These are phyloP conservation scores for Rhorus exstirpatorius DNA, from an alignment of 2,888 invertebrate genomes.

Conservation along the genomic window DNA sequence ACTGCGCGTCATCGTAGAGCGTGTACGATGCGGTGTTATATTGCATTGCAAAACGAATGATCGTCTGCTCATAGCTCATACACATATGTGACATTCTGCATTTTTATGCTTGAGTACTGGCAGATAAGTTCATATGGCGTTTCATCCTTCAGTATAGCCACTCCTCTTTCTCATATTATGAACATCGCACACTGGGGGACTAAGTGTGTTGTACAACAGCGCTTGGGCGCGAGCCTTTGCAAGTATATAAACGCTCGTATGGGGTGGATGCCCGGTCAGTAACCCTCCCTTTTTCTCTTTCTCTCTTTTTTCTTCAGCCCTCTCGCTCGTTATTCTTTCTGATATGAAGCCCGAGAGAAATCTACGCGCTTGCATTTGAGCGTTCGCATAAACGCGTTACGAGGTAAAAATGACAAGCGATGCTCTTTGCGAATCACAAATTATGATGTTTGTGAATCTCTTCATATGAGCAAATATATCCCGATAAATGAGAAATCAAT, in stretches of 20 bases:
- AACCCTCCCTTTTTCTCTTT: constrained; percentile 74
- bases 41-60: constrained; percentile 60
- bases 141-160: constrained; percentile 16
- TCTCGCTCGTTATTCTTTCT: constrained; percentile 25
- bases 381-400: constrained; percentile 4
- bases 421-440: not conserved
- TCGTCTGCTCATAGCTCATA: constrained; percentile 20
- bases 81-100: constrained; percentile 27
- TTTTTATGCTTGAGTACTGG: constrained; percentile 11
- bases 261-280: constrained; percentile 84
- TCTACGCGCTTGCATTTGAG: constrained; percentile 12
- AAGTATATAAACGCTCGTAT: constrained; percentile 79
- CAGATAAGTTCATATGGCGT: constrained; percentile 26
- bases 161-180: constrained; percentile 40
- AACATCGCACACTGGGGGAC: constrained; percentile 39
- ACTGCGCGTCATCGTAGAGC: constrained; percentile 62
- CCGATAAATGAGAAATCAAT: not conserved
- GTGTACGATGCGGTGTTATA: constrained; percentile 71
- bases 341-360: constrained; percentile 39
- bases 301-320: constrained; percentile 16
- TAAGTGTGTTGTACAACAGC: constrained; percentile 59
- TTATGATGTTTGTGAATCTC: not conserved
- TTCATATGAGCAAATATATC: not conserved
- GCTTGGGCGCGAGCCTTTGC: constrained; percentile 62
- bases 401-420: constrained; percentile 33